These are phyloP conservation scores for Poeciliopsis turneri DNA, from an alignment of 2,797 vertebrate species.

Conservation along the genomic window DNA sequence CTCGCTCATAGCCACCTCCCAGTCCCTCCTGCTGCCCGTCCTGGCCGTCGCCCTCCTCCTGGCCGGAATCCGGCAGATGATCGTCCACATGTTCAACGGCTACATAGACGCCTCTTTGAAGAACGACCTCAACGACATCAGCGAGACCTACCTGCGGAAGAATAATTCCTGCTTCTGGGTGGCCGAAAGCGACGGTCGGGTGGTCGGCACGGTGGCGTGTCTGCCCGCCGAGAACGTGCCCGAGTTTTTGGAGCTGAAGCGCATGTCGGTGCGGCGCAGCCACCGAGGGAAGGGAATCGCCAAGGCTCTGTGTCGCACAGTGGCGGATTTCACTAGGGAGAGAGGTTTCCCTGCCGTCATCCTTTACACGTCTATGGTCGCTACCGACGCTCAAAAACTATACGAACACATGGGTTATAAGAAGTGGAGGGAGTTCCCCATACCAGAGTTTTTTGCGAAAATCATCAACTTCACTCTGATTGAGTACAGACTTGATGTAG, in stretches of 20 bases:
- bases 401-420: conserved; percentile 82
- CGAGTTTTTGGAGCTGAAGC: conserved; percentile 80
- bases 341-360: conserved; percentile 72
- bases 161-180: conserved; percentile 84
- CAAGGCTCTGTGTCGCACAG: conserved; percentile 76
- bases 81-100: conserved; percentile 67
- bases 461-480: conserved; percentile 78
- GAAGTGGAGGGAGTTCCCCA: conserved; percentile 58
- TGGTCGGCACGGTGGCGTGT: conserved; percentile 80
- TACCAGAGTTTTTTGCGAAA: conserved; percentile 62
- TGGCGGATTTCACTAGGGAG: conserved; percentile 75
- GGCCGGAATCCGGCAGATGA: conserved; percentile 69
- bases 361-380: conserved; percentile 78
- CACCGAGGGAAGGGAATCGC: conserved; percentile 81
- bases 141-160: conserved; percentile 63
- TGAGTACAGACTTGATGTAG: conserved; percentile 78
- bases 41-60: conserved; percentile 78
- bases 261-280: conserved; percentile 80
- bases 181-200: conserved; percentile 75
- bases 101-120: conserved; percentile 76
- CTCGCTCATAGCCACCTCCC: conserved; percentile 78
- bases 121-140: conserved; percentile 75
- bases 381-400: conserved; percentile 83
- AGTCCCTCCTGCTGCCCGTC: conserved; percentile 80
- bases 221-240: conserved; percentile 13